Evolutionary conservation across 1,140 invertebrate genomes (phyloP).

Genomic region (Pseudachorutes palmiensis): DNA sequence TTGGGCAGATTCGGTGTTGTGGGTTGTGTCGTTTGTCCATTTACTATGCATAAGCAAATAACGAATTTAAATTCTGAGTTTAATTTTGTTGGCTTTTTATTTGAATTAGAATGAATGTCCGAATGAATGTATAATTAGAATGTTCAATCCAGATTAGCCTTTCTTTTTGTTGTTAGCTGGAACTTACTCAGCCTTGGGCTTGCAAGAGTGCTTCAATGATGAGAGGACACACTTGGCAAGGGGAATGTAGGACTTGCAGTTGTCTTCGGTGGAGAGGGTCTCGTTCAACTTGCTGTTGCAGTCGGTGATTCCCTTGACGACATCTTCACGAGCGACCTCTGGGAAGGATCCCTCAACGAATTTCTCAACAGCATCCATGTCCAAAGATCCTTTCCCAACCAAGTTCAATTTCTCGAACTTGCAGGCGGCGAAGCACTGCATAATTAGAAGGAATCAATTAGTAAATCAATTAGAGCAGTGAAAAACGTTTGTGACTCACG

Average conservation of each 20-base stretch:
- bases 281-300: not conserved
- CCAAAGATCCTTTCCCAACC: not conserved
- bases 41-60: too few relatives aligned
- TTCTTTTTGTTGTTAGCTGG: not conserved
- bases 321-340: not conserved
- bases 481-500: not conserved
- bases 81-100: too few relatives aligned
- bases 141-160: not conserved
- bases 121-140: too few relatives aligned
- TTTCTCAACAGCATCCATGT: conserved; percentile 3
- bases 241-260: not conserved
- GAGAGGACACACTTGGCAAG: not conserved
- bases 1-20: too few relatives aligned
- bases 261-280: not conserved
- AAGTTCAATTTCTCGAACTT: conserved; percentile 9
- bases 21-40: too few relatives aligned
- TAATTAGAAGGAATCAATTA: not conserved
- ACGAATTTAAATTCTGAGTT: too few relatives aligned
- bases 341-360: not conserved
- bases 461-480: not conserved
- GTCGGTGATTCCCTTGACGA: not conserved
- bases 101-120: too few relatives aligned
- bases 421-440: conserved; percentile 1
- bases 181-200: not conserved
- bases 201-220: not conserved